Evolutionary conservation across 1,140 invertebrate genomes (phyloP), one percentile per base, ranked within the genome.

Genomic region (Dendrolimus kikuchii): DNA sequence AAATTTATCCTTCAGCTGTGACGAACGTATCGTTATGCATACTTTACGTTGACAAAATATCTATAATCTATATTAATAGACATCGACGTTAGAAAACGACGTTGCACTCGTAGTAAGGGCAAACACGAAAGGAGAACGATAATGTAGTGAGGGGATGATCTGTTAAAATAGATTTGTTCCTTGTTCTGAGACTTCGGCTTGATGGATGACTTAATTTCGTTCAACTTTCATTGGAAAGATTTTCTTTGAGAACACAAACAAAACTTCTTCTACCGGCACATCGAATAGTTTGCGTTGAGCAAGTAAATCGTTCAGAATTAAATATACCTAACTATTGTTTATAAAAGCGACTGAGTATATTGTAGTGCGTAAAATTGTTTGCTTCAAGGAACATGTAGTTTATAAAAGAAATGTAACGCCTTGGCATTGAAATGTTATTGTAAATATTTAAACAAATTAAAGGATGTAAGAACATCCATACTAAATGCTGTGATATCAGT

Each of bases 401-500:
- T 23, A 23, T 23, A 23, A 23, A 23, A 23, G 23, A 23, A 23
- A 23, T 23, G 23, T 23, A 23, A 5, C 10, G 36, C 23, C 42
- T 51, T 46, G 55, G 57, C 60, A 53, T 62, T 66, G 53, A 53
- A 61, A 64, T 54, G 68, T 51, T 66, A 69, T 50, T 81, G 76
- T 82, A 81, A 78, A 76, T 81, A 83, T 63, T 67, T 72, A 47
- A 64, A 65, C 49, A 47, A 48, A 48, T 39, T 56, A 46, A 46
- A 71, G 55, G 68, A 66, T 70, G 63, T 64, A 65, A 65, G 64
- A 61, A 55, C 72, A 74, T 62, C 65, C 70, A 81, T 76, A 76
- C 65, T 75, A 81, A 81, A 80, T 81, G 78, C 82, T 86, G 82
- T 86, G 82, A 86, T 86, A 86, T 81, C 78, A 82, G 77, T 82